A percentile compares a stretch with the other conserved stretches of the same genome.
phyloP scores from a whole-genome alignment of 2,797 vertebrate species.

The Sarcophilus harrisii region DNA sequence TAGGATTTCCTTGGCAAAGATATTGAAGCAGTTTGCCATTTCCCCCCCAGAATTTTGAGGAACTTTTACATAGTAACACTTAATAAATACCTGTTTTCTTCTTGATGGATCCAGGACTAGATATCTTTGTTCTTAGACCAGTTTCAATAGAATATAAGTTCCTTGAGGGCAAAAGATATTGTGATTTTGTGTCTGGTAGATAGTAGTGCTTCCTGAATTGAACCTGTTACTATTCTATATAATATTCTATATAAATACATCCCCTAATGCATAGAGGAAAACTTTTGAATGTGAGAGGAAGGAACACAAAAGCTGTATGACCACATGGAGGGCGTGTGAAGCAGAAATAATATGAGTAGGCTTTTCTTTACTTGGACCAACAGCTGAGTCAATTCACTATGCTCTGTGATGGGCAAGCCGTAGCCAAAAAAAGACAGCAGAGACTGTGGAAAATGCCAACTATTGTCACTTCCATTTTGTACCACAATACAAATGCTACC shows the following conservation, averaged over 20 bases:
- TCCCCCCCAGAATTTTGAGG: neutral
- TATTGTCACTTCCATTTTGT: neutral
- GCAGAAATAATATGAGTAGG: neutral
- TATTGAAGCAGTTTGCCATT: neutral
- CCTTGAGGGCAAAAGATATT: neutral
- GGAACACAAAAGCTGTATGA: neutral
- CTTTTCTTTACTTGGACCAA: neutral
- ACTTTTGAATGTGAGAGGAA: neutral
- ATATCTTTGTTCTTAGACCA: neutral
- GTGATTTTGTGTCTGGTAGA: neutral
- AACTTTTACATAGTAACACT: neutral
- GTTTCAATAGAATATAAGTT: neutral
- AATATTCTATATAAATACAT: neutral
- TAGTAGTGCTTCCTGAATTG: no score
- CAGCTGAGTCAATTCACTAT: neutral
- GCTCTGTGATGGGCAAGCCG: neutral
- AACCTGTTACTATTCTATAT: neutral
- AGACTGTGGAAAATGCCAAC: neutral
- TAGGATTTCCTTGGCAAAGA: neutral
- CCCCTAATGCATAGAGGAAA: neutral
- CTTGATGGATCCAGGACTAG: neutral
- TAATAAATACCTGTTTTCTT: neutral
- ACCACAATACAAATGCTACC: neutral
- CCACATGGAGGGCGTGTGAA: neutral
- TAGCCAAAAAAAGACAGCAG: neutral